Evolutionary conservation across 1,140 invertebrate species (phyloP), one percentile per base, ranked within the genome.

Genomic region (Sminthurinus signatus): DNA sequence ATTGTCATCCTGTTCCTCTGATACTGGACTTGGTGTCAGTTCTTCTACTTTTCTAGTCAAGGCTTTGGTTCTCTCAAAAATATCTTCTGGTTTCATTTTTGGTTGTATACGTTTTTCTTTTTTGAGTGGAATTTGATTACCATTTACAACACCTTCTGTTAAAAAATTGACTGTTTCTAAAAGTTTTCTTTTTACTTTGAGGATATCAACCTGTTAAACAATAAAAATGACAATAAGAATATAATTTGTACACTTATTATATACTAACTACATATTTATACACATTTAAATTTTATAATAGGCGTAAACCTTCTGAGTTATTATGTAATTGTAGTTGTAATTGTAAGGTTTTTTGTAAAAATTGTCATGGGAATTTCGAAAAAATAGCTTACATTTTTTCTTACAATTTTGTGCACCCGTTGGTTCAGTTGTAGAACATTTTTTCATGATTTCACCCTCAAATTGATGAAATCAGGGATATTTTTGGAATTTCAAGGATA

Each of bases 171-270:
- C 83, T 19, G 88, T 70, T 19, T 87, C 82, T 28, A 97, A 75
- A 23, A 96, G 75, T 56, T 85, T 78, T 31, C 81, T 75, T 76
- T 93, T 95, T 1, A 84, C 80, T 74, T 87, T 88, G 14, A 96
- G 64, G 21, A 78, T 77, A 79, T 97, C 93, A 55, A 91, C 80
- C 86, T 89, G 74, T 60, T 81, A n/a, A 80, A 72, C 57, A 71
- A 67, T 56, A 58, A 42, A 39, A 42, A 36, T 36, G 32, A 36
- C 5, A 36, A 8, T 36, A 36, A 36, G 15, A 36, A 36, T 8
- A 5, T 15, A 36, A 36, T 36, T 36, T 15, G 15, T 15, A 36
- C 15, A 60, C 14, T n/a, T 14, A 62, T 46, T 17, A 58, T 27
- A 46, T 4, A n/a, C 23, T n/a, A n/a, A n/a, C n/a, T n/a, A n/a